Evolutionary conservation across 1,140 invertebrate genomes (phyloP), one percentile per base, ranked within the genome.

Genomic region (Arctopsyche grandis): DNA sequence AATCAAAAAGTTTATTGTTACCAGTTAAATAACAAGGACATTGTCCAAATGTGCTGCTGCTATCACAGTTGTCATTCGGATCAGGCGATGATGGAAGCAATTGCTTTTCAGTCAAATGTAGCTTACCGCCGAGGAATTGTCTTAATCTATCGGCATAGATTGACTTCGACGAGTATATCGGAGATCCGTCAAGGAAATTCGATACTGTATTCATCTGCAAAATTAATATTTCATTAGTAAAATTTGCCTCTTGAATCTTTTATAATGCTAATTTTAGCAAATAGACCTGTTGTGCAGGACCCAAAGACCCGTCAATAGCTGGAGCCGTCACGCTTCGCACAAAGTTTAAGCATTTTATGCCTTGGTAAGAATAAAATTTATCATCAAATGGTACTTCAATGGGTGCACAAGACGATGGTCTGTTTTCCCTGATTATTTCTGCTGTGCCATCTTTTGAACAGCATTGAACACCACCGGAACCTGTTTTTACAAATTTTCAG

Each of bases 281-380:
- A 44, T 43, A 14, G 84, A 94, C 93, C 86, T 95, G 94, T 85
- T 95, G 93, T 10, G 92, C 86, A n/a, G 93, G 92, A 19, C 94
- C 94, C 77, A 95, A 90, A 52, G 88, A 92, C 80, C 94, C 96
- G 77, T 94, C 93, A 0, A 91, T 89, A 79, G 91, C 87, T 0
- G 94, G 88, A 0, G 92, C 91, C 0, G 93, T 92, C 5, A 88
- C 83, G 71, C 86, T 87, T 48, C 88, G 84, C 56, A 92, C 91
- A 81, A 91, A 91, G 82, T 92, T 92, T 58, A 92, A 87, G 80
- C 91, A 93, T 46, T 87, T 84, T 70, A 92, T 89, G 24, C 92
- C 91, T 9, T 92, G 86, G 9, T 87, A 82, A 0, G 85, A 81
- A 83, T 91, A 92, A 80, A 93, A 90, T 0, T 89, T 88, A 84